These are phyloP conservation scores for Agrotis segetum DNA, from an alignment of 2,888 invertebrate genomes.

Conservation along the genomic window DNA sequence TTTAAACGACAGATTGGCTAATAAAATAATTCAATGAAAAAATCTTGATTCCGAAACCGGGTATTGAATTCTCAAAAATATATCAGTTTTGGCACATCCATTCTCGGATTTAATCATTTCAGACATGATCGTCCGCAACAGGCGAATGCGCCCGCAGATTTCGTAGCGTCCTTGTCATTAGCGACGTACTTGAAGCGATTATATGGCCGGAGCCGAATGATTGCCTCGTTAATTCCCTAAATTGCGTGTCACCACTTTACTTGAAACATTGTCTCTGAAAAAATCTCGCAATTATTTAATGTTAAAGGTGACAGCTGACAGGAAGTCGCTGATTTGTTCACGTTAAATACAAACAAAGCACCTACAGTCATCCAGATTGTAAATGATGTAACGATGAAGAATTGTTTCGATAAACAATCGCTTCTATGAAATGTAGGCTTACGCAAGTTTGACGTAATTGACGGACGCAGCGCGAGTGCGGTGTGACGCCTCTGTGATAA, in stretches of 20 bases:
- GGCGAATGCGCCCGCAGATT: conserved; percentile 70
- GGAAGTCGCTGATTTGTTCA: conserved; percentile 50
- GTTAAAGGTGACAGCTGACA: conserved; percentile 34
- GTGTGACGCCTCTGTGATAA: conserved; percentile 72
- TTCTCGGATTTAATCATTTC: conserved; percentile 36
- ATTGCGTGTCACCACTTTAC: conserved; percentile 53
- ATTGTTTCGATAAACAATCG: conserved; percentile 70
- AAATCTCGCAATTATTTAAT: conserved; percentile 42
- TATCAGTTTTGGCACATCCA: conserved; percentile 33
- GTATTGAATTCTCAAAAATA: not conserved
- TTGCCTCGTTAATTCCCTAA: conserved; percentile 60
- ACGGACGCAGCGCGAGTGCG: conserved; percentile 73
- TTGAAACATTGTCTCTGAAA: conserved; percentile 24
- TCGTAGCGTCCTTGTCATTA: conserved; percentile 76
- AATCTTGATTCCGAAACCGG: not conserved
- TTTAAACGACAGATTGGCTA: not conserved
- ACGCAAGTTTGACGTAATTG: conserved; percentile 76
- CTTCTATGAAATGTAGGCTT: conserved; percentile 69
- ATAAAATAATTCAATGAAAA: not conserved
- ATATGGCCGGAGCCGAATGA: conserved; percentile 65
- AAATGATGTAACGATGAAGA: conserved; percentile 59
- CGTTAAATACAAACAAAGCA: conserved; percentile 25
- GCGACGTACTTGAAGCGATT: conserved; percentile 72
- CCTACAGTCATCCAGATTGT: conserved; percentile 41
- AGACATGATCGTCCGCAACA: conserved; percentile 59